Evolutionary conservation across 2,797 vertebrate species (phyloP), one percentile per base, ranked within the genome.

Genomic region (Molossus molossus): DNA sequence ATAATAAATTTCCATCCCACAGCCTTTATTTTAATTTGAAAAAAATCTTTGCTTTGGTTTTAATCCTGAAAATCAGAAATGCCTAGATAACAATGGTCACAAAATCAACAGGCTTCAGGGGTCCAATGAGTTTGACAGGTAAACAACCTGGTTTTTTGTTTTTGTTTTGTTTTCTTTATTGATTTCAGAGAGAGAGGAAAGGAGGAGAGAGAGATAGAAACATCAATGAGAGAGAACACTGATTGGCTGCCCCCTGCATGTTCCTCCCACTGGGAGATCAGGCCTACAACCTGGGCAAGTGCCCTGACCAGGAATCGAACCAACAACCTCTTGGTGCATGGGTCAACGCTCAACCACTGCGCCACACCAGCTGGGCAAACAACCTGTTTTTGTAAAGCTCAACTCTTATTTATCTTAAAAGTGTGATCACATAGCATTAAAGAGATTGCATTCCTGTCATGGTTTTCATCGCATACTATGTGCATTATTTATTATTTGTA

Each of bases 401-500:
- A 58, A 12, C 45, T 84, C 23, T 93, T 93, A n/a, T 27, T 79
- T 67, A 69, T 82, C 29, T 86, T 87, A 90, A 25, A 75, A 7
- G 5, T 60, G 4, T 80, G 62, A 64, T 91, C 45, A 45, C 18
- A 65, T 20, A 73, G 25, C 65, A 80, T 75, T 85, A 37, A 88
- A 48, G 18, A 93, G 73, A 5, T 5, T 87, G 10, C 40, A 20
- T 72, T 77, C 1, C 58, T 89, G 86, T 92, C 64, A 55, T 9
- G 14, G 29, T 11, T 53, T 25, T 96, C 58, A 17, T 23, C 29
- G 69, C 18, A 62, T 18, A 72, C 4, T 82, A 5, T 14, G 17
- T 82, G 37, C 12, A 23, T 94, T 83, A 29, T 77, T 77, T 87
- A 23, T 94, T 83, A 29, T 77, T 77, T 87, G 88, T 87, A 45